Percentiles rank a stretch among this genome's conserved stretches.
These are phyloP conservation scores for Rhinichthys osculus DNA, from an alignment of 2,797 vertebrate genomes.

Conservation along the genomic window DNA sequence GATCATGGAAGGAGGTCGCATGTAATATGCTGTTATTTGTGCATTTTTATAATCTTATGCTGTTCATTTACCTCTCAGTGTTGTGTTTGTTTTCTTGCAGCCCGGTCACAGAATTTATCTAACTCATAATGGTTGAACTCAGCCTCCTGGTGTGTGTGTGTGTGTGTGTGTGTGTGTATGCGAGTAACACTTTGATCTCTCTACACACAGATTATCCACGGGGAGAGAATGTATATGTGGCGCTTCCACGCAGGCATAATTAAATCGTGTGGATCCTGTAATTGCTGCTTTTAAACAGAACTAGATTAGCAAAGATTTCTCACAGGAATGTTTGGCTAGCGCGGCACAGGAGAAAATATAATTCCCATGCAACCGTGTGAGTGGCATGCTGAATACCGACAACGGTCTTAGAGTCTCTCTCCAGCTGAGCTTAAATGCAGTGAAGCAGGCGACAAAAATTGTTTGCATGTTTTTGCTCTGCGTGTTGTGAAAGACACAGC, in stretches of 20 bases:
- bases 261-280: slow-evolving; percentile 62
- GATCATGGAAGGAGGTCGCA: not conserved
- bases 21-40: slow-evolving; percentile 21
- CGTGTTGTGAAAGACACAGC: slow-evolving; percentile 33
- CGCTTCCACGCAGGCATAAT: slow-evolving; percentile 51
- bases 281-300: slow-evolving; percentile 65
- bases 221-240: slow-evolving; percentile 8
- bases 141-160: slow-evolving; percentile 17
- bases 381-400: slow-evolving; percentile 45
- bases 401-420: slow-evolving; percentile 1
- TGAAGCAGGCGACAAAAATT: slow-evolving; percentile 18
- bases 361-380: slow-evolving; percentile 35
- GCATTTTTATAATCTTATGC: slow-evolving; percentile 17
- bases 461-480: slow-evolving; percentile 31
- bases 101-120: not conserved
- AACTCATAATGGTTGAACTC: slow-evolving; percentile 24
- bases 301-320: slow-evolving; percentile 57
- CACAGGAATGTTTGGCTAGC: slow-evolving; percentile 61
- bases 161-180: slow-evolving; percentile 2
- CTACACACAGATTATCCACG: slow-evolving; percentile 32
- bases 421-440: slow-evolving; percentile 31
- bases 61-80: slow-evolving; percentile 8
- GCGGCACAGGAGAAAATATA: slow-evolving; percentile 50
- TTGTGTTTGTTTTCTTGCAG: slow-evolving; percentile 11
- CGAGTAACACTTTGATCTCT: slow-evolving; percentile 36